Percentiles rank a stretch among this genome's conserved stretches.
Evolutionary conservation across 2,797 vertebrate genomes (phyloP).

Genomic region (Oreonectes daqikongensis): DNA sequence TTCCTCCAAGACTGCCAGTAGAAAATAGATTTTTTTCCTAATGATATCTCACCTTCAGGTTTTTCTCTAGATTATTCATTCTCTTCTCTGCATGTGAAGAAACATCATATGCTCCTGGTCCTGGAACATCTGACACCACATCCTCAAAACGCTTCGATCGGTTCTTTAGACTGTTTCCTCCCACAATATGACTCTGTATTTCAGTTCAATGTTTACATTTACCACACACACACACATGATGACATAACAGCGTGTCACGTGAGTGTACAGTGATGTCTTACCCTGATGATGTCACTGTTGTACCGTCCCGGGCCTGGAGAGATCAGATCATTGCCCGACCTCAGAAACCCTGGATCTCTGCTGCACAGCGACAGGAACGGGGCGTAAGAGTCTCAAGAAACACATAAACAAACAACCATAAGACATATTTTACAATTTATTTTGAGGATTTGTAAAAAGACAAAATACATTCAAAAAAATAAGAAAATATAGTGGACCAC

Average conservation of each 20-base stretch:
- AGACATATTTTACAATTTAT: no score
- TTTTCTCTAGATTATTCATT: constrained; percentile 29
- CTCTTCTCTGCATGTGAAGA: constrained; percentile 31
- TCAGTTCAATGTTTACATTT: neutral
- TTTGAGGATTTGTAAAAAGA: no score
- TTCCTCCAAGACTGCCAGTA: no score
- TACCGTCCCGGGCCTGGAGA: constrained; percentile 74
- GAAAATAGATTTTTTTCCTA: no score
- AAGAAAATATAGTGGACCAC: no score
- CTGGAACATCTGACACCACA: constrained; percentile 64
- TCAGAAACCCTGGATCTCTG: constrained; percentile 58
- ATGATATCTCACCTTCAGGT: constrained; percentile 48
- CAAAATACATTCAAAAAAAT: no score
- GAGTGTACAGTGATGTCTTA: constrained; percentile 54
- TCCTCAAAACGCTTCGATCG: constrained; percentile 72
- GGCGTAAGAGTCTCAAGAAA: constrained; percentile 67
- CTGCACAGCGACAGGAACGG: constrained; percentile 72
- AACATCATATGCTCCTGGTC: constrained; percentile 70
- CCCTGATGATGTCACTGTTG: constrained; percentile 48
- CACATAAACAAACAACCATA: neutral
- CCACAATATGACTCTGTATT: constrained; percentile 67
- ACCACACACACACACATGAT: neutral
- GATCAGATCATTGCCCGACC: constrained; percentile 18
- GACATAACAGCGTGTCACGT: neutral
- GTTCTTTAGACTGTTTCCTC: constrained; percentile 73